Evolutionary conservation across 2,113 vertebrate species (phyloP).

Genomic region (Bujurquina vittata): DNA sequence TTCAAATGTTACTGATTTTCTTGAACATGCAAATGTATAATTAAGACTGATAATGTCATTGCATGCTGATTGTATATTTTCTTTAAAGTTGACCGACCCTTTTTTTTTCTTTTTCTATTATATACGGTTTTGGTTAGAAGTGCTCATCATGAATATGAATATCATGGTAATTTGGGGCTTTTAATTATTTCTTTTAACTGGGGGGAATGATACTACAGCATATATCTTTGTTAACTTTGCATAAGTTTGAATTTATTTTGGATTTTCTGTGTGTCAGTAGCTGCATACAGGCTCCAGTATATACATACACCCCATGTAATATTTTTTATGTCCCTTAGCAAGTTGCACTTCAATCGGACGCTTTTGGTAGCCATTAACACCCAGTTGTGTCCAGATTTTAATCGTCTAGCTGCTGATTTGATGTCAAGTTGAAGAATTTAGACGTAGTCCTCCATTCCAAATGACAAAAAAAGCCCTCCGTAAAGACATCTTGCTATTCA

Average conservation of each 20-base stretch:
- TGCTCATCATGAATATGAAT: too few species aligned
- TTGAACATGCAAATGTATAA: neutral
- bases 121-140: neutral
- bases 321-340: neutral
- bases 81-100: too few species aligned
- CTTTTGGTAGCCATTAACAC: neutral
- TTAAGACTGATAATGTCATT: neutral
- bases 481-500: too few species aligned
- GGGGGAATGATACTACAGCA: neutral
- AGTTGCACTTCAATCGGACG: neutral
- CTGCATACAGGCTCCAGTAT: neutral
- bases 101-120: too few species aligned
- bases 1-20: neutral
- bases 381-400: too few species aligned
- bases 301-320: neutral
- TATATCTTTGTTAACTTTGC: too few species aligned
- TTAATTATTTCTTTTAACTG: neutral
- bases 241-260: too few species aligned
- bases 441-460: neutral
- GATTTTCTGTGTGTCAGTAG: neutral
- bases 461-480: too few species aligned
- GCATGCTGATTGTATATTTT: neutral
- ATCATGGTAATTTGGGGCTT: neutral
- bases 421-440: neutral
- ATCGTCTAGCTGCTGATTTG: neutral